Evolutionary conservation across 2,888 invertebrate genomes (phyloP).

Genomic region (Druceiella hillmani): DNA sequence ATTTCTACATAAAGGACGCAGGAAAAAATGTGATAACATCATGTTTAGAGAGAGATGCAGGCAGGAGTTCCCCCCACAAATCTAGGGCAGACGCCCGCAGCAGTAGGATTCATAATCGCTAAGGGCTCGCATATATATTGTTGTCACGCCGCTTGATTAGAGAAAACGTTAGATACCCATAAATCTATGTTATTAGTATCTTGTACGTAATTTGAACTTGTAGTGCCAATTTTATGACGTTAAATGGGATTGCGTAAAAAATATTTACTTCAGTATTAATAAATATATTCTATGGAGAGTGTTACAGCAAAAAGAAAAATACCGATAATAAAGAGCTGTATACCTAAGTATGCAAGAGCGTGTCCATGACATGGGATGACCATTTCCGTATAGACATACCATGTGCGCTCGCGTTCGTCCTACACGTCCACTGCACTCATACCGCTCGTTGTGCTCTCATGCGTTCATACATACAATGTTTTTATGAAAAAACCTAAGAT

Average conservation of each 20-base stretch:
- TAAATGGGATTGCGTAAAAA: too few relatives aligned
- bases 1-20: constrained; percentile 45
- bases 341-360: constrained; percentile 57
- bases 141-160: constrained; percentile 57
- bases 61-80: constrained; percentile 55
- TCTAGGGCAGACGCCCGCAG: constrained; percentile 55
- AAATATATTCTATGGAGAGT: too few relatives aligned
- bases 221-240: too few relatives aligned
- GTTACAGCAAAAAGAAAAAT: constrained; percentile 15
- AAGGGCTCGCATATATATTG: constrained; percentile 57
- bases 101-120: constrained; percentile 64
- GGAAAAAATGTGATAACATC: constrained; percentile 46
- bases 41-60: constrained; percentile 58
- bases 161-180: too few relatives aligned
- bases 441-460: constrained; percentile 52
- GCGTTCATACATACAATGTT: too few relatives aligned
- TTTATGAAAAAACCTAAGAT: too few relatives aligned
- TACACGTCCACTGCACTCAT: constrained; percentile 56
- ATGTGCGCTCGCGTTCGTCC: constrained; percentile 50
- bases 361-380: constrained; percentile 62
- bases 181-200: too few relatives aligned
- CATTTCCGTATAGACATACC: constrained; percentile 57
- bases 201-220: too few relatives aligned
- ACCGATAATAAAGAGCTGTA: constrained; percentile 59
- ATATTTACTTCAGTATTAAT: too few relatives aligned